These are phyloP conservation scores for Microtus oregoni DNA, from an alignment of 2,113 vertebrate genomes.

Conservation along the genomic window DNA sequence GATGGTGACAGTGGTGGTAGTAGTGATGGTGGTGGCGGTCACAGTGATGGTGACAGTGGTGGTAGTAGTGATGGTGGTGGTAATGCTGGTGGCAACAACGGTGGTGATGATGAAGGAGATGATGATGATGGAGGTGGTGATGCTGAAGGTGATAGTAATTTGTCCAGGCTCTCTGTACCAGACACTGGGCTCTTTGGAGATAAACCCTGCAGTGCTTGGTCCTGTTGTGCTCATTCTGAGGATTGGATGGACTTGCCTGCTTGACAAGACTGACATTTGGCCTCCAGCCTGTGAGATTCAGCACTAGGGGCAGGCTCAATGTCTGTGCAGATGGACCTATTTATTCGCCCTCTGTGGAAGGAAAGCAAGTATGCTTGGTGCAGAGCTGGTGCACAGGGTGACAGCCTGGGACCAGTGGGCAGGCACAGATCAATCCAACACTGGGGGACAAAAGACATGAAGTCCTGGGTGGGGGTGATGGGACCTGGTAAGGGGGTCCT, in stretches of 20 bases:
- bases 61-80: background rate
- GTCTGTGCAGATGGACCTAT: background rate
- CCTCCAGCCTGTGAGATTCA: background rate
- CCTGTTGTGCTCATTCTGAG: too few relatives aligned
- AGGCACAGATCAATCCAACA: background rate
- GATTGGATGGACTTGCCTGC: background rate
- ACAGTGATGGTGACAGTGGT: too few relatives aligned
- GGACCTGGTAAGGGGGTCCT: background rate
- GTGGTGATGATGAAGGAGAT: background rate
- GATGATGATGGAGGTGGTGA: background rate
- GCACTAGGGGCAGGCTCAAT: too few relatives aligned
- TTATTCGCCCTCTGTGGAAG: background rate
- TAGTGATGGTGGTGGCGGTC: too few relatives aligned
- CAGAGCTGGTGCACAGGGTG: background rate
- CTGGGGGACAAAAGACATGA: background rate
- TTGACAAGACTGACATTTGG: background rate
- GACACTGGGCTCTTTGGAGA: background rate
- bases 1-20: too few relatives aligned
- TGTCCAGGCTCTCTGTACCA: background rate
- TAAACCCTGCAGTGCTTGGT: too few relatives aligned
- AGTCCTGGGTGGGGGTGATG: background rate
- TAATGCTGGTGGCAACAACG: background rate
- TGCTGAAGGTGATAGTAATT: background rate
- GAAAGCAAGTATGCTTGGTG: background rate
- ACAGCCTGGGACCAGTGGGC: background rate